Evolutionary conservation across 2,113 vertebrate species (phyloP).

Genomic region (Fulica atra): DNA sequence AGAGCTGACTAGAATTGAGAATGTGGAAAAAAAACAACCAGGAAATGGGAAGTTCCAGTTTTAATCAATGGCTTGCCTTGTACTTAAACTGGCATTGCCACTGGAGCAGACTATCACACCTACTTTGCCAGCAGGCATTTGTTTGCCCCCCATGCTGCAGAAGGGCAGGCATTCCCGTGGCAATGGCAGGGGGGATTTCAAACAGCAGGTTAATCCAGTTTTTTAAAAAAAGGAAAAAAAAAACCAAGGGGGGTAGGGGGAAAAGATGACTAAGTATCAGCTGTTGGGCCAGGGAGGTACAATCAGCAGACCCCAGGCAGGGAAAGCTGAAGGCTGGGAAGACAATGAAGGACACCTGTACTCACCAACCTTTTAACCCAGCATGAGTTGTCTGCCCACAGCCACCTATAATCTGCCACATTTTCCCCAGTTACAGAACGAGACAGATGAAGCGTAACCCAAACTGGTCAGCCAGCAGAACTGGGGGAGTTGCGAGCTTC

Average conservation of each 20-base stretch:
- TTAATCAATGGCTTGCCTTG: background rate
- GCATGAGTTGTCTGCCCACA: background rate
- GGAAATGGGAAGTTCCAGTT: no score
- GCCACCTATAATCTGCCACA: fast-evolving
- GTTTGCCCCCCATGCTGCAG: background rate
- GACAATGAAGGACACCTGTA: background rate
- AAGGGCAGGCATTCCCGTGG: background rate
- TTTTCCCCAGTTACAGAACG: background rate
- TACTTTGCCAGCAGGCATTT: background rate
- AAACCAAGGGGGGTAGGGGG: fast-evolving
- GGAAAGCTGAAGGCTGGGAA: background rate
- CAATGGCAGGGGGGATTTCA: background rate
- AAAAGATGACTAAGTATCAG: background rate
- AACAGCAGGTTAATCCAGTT: background rate
- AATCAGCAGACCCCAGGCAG: background rate
- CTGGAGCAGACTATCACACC: background rate
- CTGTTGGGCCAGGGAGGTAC: background rate
- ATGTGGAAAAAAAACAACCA: no score
- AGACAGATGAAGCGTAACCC: background rate
- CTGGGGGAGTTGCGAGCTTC: background rate
- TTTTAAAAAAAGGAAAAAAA: background rate
- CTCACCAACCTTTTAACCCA: background rate
- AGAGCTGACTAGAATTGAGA: no score
- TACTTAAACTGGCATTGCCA: background rate
- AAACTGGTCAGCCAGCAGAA: background rate